Conservation (phyloP, 1,140 invertebrate species). For the Goniozus legneri region DNA sequence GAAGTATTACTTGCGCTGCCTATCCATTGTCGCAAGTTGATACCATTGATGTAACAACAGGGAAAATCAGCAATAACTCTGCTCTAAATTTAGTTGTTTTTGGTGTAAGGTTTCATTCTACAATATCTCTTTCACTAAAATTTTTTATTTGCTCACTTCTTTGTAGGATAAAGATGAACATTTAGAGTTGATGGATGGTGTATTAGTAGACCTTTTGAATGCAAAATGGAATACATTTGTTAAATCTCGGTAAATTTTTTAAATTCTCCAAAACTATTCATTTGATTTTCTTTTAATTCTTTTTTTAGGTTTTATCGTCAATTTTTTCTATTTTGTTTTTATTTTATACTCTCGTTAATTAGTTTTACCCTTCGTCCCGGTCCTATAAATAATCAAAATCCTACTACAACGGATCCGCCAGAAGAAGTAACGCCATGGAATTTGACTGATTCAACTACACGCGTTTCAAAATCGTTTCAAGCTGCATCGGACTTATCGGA, state of each 20-base stretch:
- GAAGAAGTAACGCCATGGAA: not conserved
- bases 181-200: constrained; percentile 92
- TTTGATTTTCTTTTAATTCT: no score
- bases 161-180: constrained; percentile 89
- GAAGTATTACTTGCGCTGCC: constrained; percentile 91
- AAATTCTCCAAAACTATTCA: no score
- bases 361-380: constrained; percentile 86
- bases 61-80: constrained; percentile 89
- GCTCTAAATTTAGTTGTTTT: constrained; percentile 97
- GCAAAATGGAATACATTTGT: constrained; percentile 99
- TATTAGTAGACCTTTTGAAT: constrained; percentile 88
- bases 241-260: constrained; percentile 72
- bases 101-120: constrained; percentile 65
- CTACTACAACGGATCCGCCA: constrained; percentile 8
- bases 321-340: constrained; percentile 85
- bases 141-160: no score
- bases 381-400: constrained; percentile 42
- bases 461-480: constrained; percentile 13
- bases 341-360: constrained; percentile 83
- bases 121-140: not conserved
- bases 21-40: constrained; percentile 96
- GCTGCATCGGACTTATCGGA: constrained; percentile 6
- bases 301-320: constrained; percentile 81
- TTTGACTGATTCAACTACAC: constrained; percentile 7
- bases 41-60: constrained; percentile 88